Evolutionary conservation across 1,140 invertebrate species (phyloP).

Genomic region (Eubasilissa regina): DNA sequence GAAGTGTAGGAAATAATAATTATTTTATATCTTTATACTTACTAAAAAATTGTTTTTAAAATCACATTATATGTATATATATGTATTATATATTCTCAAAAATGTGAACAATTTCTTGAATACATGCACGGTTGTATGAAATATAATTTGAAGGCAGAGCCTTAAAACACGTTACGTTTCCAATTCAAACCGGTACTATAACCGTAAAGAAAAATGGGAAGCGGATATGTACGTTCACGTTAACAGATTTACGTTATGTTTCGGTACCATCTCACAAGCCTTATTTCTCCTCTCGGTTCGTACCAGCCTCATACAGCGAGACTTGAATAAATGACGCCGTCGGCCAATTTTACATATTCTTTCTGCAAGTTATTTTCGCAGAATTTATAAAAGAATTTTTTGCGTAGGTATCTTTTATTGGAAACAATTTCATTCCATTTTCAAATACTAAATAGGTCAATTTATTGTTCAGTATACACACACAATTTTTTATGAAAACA

Average conservation of each 20-base stretch:
- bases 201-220: conserved; percentile 18
- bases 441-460: too few species aligned
- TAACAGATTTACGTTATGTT: conserved; percentile 17
- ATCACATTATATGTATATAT: too few species aligned
- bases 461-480: too few species aligned
- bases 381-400: neutral
- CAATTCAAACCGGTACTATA: conserved; percentile 14
- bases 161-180: conserved; percentile 21
- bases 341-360: neutral
- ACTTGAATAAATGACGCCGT: conserved; percentile 9
- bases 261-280: neutral
- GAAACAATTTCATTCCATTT: too few species aligned
- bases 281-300: neutral
- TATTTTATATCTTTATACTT: too few species aligned
- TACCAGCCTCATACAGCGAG: neutral
- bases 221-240: conserved; percentile 19
- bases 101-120: too few species aligned
- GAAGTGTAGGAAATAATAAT: too few species aligned
- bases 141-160: neutral
- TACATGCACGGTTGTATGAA: too few species aligned
- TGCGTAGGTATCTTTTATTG: too few species aligned
- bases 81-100: too few species aligned
- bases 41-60: too few species aligned
- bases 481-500: too few species aligned
- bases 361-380: neutral